phyloP scores from a whole-genome alignment of 1,140 invertebrate genomes.

The Panagrolaimus sp. region DNA sequence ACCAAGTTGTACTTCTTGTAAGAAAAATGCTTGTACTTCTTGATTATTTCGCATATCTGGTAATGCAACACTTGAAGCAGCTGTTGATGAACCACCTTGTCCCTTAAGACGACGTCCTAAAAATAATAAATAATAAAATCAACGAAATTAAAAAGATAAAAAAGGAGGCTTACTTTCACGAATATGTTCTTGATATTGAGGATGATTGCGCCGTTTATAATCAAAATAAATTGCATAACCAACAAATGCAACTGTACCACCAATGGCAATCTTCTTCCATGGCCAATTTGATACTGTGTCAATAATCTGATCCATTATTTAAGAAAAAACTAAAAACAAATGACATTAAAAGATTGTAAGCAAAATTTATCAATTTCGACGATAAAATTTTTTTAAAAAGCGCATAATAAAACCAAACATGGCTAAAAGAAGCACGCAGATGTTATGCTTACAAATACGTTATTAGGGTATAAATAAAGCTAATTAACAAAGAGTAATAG shows the following conservation, averaged over 20 bases:
- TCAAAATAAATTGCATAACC: conserved; percentile 98
- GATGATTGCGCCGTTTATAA: conserved; percentile 80
- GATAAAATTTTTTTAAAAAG: too few relatives aligned
- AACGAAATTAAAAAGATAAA: not conserved
- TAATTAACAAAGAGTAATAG: too few relatives aligned
- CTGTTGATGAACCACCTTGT: not conserved
- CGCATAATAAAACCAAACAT: too few relatives aligned
- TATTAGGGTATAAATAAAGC: too few relatives aligned
- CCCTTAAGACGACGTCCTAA: conserved; percentile 6
- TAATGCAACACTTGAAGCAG: conserved; percentile 30
- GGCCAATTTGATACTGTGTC: not conserved
- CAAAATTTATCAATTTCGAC: too few relatives aligned
- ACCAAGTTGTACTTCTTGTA: conserved; percentile 74
- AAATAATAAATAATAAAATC: not conserved
- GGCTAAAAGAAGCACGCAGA: too few relatives aligned
- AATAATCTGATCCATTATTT: not conserved
- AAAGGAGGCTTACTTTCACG: conserved; percentile 72
- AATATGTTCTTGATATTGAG: conserved; percentile 88
- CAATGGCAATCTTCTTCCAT: conserved; percentile 14
- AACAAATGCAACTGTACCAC: conserved; percentile 72
- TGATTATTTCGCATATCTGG: conserved; percentile 84
- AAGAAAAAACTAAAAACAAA: too few relatives aligned
- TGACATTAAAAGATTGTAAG: too few relatives aligned
- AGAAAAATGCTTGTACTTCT: conserved; percentile 82
- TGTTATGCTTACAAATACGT: too few relatives aligned